Evolutionary conservation across 2,888 invertebrate genomes (phyloP).

Genomic region (Phytoseiulus persimilis): DNA sequence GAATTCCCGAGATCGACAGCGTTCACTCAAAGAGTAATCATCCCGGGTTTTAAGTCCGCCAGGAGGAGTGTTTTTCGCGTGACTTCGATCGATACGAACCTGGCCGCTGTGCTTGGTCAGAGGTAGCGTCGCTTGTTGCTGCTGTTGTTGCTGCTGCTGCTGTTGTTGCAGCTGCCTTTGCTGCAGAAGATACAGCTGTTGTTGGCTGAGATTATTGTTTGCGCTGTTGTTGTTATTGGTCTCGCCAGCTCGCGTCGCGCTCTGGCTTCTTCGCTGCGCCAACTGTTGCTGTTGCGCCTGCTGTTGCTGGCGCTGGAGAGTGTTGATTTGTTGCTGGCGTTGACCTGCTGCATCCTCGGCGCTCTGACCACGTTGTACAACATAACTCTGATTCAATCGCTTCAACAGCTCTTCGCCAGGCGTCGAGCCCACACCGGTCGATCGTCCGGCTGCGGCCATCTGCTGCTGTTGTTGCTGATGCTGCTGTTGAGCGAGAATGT

Average conservation of each 20-base stretch:
- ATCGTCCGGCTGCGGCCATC: neutral
- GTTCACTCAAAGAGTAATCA: no score
- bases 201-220: constrained; percentile 36
- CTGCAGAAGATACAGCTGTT: constrained; percentile 36
- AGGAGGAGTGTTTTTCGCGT: no score
- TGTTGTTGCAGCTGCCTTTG: constrained; percentile 39
- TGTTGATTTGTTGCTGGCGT: constrained; percentile 14
- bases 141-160: constrained; percentile 38
- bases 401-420: constrained; percentile 28
- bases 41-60: no score
- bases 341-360: constrained; percentile 39
- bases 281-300: constrained; percentile 39
- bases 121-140: constrained; percentile 21
- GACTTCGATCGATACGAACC: neutral
- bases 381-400: constrained; percentile 29
- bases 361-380: constrained; percentile 39
- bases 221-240: constrained; percentile 37
- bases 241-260: constrained; percentile 40
- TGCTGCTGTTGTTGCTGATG: constrained; percentile 22
- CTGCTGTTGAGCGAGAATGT: constrained; percentile 39
- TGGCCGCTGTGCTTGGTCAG: constrained; percentile 32
- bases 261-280: constrained; percentile 41
- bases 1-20: no score
- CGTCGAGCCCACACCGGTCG: neutral
- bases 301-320: neutral